Percentiles rank a stretch among this genome's conserved stretches.
Conservation (phyloP, 2,113 vertebrate genomes). For the Eclectus roratus region DNA sequence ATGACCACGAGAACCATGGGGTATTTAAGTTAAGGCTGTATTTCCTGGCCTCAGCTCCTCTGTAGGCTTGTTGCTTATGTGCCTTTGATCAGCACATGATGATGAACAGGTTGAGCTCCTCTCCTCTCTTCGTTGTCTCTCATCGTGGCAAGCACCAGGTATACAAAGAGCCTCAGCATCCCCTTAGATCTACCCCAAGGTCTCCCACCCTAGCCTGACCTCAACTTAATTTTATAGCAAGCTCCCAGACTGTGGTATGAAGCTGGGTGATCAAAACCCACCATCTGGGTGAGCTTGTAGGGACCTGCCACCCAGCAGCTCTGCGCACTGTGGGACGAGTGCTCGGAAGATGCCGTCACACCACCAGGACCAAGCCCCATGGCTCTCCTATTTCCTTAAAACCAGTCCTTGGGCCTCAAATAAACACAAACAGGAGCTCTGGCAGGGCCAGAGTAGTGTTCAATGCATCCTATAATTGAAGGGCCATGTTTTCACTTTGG, state of each 20-base stretch:
- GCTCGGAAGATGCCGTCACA: neutral
- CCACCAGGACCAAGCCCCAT: neutral
- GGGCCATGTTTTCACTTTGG: neutral
- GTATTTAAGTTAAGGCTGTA: neutral
- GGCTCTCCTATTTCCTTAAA: neutral
- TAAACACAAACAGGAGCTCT: neutral
- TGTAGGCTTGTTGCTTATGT: neutral
- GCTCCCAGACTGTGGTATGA: neutral
- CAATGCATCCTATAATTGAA: neutral
- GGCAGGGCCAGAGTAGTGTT: neutral
- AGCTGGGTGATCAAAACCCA: neutral
- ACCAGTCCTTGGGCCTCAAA: neutral
- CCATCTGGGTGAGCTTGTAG: neutral
- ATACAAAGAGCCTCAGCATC: neutral
- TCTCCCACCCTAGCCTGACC: neutral
- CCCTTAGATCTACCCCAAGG: neutral
- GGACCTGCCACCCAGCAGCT: neutral
- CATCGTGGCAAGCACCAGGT: neutral
- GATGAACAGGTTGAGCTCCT: neutral
- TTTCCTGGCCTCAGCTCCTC: neutral
- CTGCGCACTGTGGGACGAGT: rapidly evolving
- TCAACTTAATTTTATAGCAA: neutral
- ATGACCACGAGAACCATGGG: neutral
- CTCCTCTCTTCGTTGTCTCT: rapidly evolving
- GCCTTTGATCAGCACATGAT: neutral